These are phyloP conservation scores for Dolichopus griseipennis DNA, from an alignment of 2,888 invertebrate genomes.

Conservation along the genomic window DNA sequence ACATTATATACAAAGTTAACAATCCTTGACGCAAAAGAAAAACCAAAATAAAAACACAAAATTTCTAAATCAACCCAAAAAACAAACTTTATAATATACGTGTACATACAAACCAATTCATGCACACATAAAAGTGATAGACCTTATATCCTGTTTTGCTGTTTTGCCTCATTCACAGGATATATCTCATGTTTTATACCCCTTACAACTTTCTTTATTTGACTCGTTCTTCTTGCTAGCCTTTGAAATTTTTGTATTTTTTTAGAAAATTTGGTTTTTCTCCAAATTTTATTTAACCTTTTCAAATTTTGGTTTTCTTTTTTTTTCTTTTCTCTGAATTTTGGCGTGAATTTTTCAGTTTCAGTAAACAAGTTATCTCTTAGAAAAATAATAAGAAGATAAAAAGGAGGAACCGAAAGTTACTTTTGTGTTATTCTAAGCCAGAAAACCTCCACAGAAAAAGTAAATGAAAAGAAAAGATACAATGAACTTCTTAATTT, in stretches of 20 bases:
- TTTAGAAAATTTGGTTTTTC: not conserved
- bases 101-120: not conserved
- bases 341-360: not conserved
- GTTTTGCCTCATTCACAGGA: no score
- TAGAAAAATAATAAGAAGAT: not conserved
- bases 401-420: not conserved
- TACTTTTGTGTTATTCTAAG: not conserved
- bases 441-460: not conserved
- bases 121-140: not conserved
- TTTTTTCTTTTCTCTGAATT: not conserved
- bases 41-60: not conserved
- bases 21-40: not conserved
- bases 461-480: not conserved
- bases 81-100: not conserved
- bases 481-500: no score
- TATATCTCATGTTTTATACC: not conserved
- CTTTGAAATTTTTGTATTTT: not conserved
- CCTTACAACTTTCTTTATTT: not conserved
- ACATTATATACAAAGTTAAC: not conserved
- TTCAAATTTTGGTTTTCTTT: not conserved
- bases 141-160: not conserved
- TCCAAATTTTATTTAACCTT: not conserved
- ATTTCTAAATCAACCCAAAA: no score
- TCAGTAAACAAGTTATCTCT: not conserved
- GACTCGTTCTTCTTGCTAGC: not conserved